These are phyloP conservation scores for Pollenia angustigena DNA, from an alignment of 2,888 invertebrate genomes.

Conservation along the genomic window DNA sequence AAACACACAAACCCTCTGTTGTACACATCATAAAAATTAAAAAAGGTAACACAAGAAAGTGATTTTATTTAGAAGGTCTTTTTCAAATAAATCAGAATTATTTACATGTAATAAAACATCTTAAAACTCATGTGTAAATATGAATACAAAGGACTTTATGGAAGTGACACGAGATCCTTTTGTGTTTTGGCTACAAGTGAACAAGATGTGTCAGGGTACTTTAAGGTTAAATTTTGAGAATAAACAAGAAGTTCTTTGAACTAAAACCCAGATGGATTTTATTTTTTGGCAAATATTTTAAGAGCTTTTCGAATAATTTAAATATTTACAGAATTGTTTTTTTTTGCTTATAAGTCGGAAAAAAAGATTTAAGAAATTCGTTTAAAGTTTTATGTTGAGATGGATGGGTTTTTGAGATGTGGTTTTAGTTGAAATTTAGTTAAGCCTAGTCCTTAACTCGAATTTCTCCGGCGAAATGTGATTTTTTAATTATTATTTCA, in stretches of 20 bases:
- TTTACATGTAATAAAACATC: conserved; percentile 2
- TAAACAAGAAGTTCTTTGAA: not conserved
- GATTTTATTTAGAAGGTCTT: too few species aligned
- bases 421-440: too few species aligned
- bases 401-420: too few species aligned
- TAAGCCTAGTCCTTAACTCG: too few species aligned
- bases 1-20: not conserved
- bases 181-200: not conserved
- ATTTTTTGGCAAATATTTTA: too few species aligned
- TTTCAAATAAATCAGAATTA: not conserved
- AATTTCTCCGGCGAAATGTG: too few species aligned
- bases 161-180: conserved; percentile 50
- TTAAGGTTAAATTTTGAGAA: not conserved
- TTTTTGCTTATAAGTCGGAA: too few species aligned
- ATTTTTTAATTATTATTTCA: too few species aligned
- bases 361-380: too few species aligned
- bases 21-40: not conserved
- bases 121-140: not conserved
- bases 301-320: too few species aligned
- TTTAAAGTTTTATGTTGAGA: too few species aligned
- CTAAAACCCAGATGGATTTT: not conserved
- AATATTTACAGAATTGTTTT: too few species aligned
- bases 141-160: conserved; percentile 37
- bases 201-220: not conserved
- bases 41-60: conserved; percentile 16